These are phyloP conservation scores for Neoarius graeffei DNA, from an alignment of 2,113 vertebrate species.

Conservation along the genomic window DNA sequence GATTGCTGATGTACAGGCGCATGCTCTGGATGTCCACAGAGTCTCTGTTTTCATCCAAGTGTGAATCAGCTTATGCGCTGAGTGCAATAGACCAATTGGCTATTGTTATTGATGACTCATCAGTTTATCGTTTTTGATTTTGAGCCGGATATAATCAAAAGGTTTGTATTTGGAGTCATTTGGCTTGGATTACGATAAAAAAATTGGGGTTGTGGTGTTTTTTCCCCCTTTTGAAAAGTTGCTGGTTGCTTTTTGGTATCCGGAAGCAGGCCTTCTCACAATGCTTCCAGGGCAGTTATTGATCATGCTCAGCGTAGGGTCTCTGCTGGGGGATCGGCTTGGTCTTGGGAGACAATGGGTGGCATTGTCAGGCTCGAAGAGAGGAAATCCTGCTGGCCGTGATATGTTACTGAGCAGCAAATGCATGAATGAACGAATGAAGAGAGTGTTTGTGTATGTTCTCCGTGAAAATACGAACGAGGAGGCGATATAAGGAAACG, in stretches of 20 bases:
- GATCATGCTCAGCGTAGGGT: slow-evolving; percentile 15
- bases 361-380: slow-evolving; percentile 43
- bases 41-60: slow-evolving; percentile 32
- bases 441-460: slow-evolving; percentile 32
- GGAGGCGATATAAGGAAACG: slow-evolving; percentile 32
- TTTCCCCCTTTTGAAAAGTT: background rate
- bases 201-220: no score
- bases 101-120: background rate
- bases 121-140: background rate
- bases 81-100: background rate
- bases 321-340: slow-evolving; percentile 17
- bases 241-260: background rate
- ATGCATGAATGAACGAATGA: slow-evolving; percentile 70
- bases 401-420: slow-evolving; percentile 56
- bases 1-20: background rate
- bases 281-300: slow-evolving; percentile 14
- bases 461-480: background rate
- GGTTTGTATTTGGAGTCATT: background rate
- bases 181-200: background rate
- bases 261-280: background rate
- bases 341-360: slow-evolving; percentile 47
- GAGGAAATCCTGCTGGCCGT: slow-evolving; percentile 59
- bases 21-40: slow-evolving; percentile 1
- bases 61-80: slow-evolving; percentile 34
- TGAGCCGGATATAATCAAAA: background rate